Evolutionary conservation across 2,888 invertebrate genomes (phyloP), one percentile per base, ranked within the genome.

Genomic region (Aspidiotus destructor): DNA sequence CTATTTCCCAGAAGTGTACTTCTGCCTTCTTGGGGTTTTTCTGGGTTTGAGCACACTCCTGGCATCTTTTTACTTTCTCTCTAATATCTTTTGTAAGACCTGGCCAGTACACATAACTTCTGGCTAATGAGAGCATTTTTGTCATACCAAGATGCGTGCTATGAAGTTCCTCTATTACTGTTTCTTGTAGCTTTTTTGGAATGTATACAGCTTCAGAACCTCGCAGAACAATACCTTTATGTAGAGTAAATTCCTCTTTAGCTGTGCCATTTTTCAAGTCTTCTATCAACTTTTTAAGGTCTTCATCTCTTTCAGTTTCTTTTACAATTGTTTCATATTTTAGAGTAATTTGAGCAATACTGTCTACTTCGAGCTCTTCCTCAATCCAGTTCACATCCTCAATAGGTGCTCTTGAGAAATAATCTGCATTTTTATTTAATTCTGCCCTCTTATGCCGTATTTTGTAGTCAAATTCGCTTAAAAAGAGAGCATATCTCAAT

Each of bases 91-190:
- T 7, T 11, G 67, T 62, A 2, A 68, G 11, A 40, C 44, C 53
- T 41, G 57, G 54, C 70, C 70, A 70, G 53, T 65, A 70, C 41
- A 70, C 55, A 8, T 28, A 55, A 13, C 62, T 48, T 7, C 62
- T 53, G 13, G 70, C 68, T 1, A 70, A 28, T 8, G 48, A 13
- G 15, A 68, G 62, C 41, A 62, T 62, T 52, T 68, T 70, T 1
- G 62, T 44, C 5, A 57, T 65, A 1, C 75, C 74, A 10, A 73
- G 60, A 67, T 74, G 73, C 1, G 73, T 73, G 13, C 70, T 62
- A 65, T 75, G 74, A 9, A 75, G 68, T 69, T 75, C 74, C 13
- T 72, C 60, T 53, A 75, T 68, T 10, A 74, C 54, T 53, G 63
- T 67, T 58, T 16, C 40, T 15, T 60, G 52, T 8, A 62, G 40